phyloP scores from a whole-genome alignment of 2,797 vertebrate genomes.

The Gymnoscopelus braueri region DNA sequence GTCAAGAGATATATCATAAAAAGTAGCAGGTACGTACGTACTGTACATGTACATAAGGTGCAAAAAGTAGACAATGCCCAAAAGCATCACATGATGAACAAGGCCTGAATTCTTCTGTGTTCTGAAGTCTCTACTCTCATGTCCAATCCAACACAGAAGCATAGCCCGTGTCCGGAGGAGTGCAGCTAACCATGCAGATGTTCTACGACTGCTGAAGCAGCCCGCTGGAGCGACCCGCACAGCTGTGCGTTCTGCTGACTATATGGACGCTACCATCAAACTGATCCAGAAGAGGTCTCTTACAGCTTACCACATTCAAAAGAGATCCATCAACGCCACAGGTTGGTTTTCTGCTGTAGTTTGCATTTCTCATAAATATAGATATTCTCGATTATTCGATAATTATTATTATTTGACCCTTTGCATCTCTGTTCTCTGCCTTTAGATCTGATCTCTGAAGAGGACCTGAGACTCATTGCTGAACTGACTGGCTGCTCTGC shows the following conservation, averaged over 20 bases:
- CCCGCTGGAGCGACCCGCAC: constrained; percentile 71
- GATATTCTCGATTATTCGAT: no score
- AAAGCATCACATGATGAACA: no score
- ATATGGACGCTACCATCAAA: constrained; percentile 78
- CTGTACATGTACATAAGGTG: not conserved
- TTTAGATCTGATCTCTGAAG: constrained; percentile 79
- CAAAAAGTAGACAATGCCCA: no score
- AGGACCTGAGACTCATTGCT: constrained; percentile 75
- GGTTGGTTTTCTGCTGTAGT: constrained; percentile 57
- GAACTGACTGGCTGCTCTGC: constrained; percentile 82
- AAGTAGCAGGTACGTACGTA: not conserved
- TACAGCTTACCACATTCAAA: constrained; percentile 37
- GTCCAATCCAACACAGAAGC: constrained; percentile 35
- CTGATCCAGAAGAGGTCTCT: constrained; percentile 73
- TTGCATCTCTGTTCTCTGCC: not conserved
- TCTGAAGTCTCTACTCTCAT: not conserved
- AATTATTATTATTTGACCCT: not conserved
- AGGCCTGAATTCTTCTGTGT: no score
- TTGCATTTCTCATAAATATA: not conserved
- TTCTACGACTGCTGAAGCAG: constrained; percentile 85
- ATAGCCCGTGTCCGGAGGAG: constrained; percentile 55
- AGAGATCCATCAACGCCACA: constrained; percentile 83
- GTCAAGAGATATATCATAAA: no score
- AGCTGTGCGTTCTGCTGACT: constrained; percentile 82
- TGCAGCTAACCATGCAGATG: constrained; percentile 68